Base-by-base conservation (phyloP, 2,888 invertebrate genomes). In the Drosophila formosana region DNA sequence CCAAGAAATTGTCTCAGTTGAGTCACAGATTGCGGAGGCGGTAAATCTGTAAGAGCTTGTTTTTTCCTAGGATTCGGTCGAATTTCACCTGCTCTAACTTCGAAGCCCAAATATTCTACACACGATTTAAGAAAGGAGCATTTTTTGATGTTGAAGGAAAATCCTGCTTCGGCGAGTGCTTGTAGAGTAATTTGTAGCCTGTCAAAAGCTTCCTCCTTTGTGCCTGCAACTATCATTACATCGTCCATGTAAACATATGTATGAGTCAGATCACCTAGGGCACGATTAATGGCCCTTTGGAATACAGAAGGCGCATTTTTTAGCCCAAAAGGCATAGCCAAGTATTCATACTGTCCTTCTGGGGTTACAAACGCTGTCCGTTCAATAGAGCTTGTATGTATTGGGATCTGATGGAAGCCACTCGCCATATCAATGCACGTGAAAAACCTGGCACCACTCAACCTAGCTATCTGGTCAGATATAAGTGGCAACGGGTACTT, bases 401-500 rank as follows among this genome's bases (percentile, higher is more conserved):
- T 32, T 32, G 8, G 32, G 32, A 32, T 32, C 32, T 32, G 32
- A 32, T 32, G 32, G 37, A 37, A 37, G 37, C 37, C 32, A 32
- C 32, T 32, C 32, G 32, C 32, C 37, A 37, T 37, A 1, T 37
- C 37, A n/a, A 37, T 37, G n/a, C 37, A 37, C 11, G n/a, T 37
- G 37, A 53, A 53, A 53, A 26, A 53, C 9, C 9, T 53, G 3
- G 53, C 18, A 3, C 45, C 55, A 18, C 43, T n/a, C 8, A 53
- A 18, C 8, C 43, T 43, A 30, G 51, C 25, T n/a, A 39, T 53
- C 8, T 53, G 43, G 30, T 53, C 18, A 9, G 8, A 3, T 18
- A 53, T 46, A 8, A 34, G 34, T 9, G 45, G 45, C 55, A 56
- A 41, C 18, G 53, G 55, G 11, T 55, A 55, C 30, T 45, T 55